A percentile compares a stretch with the other conserved stretches of the same genome.
Conservation (phyloP, 2,888 invertebrate genomes). For the Oxyteleia sp. region DNA sequence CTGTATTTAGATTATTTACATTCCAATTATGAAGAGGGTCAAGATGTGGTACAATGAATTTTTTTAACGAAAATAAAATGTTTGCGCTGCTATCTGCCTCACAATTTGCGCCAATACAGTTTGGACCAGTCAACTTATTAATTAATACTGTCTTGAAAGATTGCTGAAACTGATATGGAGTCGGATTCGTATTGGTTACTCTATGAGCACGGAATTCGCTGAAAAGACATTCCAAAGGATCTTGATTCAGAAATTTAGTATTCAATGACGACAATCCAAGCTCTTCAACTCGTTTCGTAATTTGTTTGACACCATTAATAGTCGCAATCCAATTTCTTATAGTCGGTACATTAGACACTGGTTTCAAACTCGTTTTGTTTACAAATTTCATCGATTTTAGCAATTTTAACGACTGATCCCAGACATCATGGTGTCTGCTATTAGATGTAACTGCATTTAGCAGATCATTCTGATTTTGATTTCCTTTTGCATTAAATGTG, state of each 20-base stretch:
- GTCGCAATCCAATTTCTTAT: conserved; percentile 17
- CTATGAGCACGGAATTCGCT: conserved; percentile 2
- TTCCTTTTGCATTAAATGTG: background rate
- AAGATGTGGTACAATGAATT: background rate
- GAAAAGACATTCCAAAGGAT: conserved; percentile 22
- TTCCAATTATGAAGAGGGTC: background rate
- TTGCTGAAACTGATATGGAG: conserved; percentile 21
- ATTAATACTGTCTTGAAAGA: conserved; percentile 10
- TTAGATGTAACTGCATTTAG: background rate
- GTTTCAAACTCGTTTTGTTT: background rate
- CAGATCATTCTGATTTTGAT: background rate
- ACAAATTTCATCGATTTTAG: background rate
- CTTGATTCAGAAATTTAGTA: conserved; percentile 15
- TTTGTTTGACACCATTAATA: background rate
- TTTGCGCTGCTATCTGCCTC: background rate
- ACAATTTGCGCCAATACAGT: background rate
- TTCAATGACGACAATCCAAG: background rate
- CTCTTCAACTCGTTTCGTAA: conserved; percentile 2
- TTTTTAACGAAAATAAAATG: background rate
- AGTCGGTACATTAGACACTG: background rate
- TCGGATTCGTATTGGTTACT: conserved; percentile 10
- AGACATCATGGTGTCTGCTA: background rate
- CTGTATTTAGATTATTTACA: no score
- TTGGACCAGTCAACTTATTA: conserved; percentile 1
- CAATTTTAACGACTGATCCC: background rate